Base-by-base conservation (phyloP, 1,140 invertebrate genomes). In the Drepana arcuata region DNA sequence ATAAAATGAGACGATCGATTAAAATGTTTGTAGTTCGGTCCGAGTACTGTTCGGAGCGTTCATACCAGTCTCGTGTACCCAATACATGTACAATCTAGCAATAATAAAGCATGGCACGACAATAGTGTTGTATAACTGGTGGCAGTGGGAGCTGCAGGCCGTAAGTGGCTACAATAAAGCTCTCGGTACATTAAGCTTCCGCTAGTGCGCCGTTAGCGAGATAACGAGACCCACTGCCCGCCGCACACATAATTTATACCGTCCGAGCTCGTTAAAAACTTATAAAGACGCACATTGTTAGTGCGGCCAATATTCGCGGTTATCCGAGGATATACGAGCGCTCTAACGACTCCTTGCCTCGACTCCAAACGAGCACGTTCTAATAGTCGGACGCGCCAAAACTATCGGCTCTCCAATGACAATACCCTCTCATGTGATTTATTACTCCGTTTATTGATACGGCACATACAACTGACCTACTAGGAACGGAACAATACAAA, bases 241-340 rank as follows among this genome's bases (percentile, higher is more conserved):
- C 64, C 55, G 54, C 69, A 55, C 65, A 71, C 77, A 73, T 81
- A 81, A 78, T 78, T 81, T 81, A 81, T 77, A 77, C 70, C 70
- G 73, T 55, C 62, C 63, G 72, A 73, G 72, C 77, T 81, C 77
- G 77, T 81, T 81, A 81, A 78, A 81, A 81, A 81, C 73, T 81
- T 81, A 81, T 81, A 81, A 81, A 78, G 77, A 73, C 62, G 68
- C 68, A 75, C 73, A 78, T 81, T 78, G 77, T 81, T 81, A 81
- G 73, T 61, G 62, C 51, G 70, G 68, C 73, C 73, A 78, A 81
- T 78, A 77, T 77, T 77, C 71, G 67, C 62, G 62, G 66, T 44
- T 68, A 55, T 64, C 62, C 60, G 48, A 54, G 54, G 62, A 72
- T 73, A 65, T 69, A 73, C 57, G 60, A 58, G 43, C 61, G 57